phyloP scores from a whole-genome alignment of 2,113 vertebrate genomes.

The Baryphthengus martii region DNA sequence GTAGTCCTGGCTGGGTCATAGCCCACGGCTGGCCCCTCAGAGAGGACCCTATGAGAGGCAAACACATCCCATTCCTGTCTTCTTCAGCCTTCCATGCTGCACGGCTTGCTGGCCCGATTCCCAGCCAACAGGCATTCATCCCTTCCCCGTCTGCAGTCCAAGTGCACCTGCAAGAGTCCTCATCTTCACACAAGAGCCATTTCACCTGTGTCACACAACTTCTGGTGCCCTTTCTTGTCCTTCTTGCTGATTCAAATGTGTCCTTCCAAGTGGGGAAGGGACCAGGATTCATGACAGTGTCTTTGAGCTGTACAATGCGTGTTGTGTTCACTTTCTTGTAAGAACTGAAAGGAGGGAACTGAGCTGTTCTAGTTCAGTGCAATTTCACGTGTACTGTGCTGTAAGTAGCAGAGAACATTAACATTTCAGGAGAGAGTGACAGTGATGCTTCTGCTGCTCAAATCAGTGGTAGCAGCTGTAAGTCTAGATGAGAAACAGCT shows the following conservation, averaged over 20 bases:
- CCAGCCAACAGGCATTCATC: not conserved
- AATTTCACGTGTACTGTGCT: not conserved
- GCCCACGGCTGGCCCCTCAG: accelerated
- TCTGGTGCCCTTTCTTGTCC: not conserved
- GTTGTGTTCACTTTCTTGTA: not conserved
- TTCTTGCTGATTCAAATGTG: not conserved
- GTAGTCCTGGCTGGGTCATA: accelerated
- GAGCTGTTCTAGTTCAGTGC: not conserved
- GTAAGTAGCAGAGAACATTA: not conserved
- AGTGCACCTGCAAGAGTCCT: accelerated
- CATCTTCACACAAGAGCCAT: not conserved
- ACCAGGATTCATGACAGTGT: no score
- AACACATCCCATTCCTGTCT: accelerated
- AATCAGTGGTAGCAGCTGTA: not conserved
- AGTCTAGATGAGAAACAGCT: not conserved
- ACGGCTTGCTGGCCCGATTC: accelerated
- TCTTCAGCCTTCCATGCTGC: accelerated
- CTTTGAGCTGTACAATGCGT: not conserved
- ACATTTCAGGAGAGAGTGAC: not conserved
- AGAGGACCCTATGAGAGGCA: not conserved
- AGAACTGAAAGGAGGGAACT: not conserved
- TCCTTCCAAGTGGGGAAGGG: not conserved
- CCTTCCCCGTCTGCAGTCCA: accelerated
- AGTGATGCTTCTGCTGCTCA: not conserved
- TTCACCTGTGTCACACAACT: not conserved